Conservation (phyloP, 2,888 invertebrate genomes). For the Lamproptera curius region DNA sequence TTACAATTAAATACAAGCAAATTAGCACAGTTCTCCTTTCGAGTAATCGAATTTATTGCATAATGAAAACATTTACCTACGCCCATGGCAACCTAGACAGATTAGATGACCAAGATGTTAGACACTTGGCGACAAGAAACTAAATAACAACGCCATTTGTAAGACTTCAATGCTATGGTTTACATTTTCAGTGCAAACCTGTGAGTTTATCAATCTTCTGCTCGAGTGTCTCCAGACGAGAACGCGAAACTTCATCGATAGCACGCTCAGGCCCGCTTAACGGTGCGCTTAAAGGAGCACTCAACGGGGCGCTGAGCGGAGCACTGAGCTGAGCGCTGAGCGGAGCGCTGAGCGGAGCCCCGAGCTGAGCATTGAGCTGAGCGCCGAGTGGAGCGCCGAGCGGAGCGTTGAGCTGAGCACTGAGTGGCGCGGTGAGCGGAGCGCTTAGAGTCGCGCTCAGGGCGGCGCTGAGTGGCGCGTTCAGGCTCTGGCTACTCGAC, state of each 20-base stretch:
- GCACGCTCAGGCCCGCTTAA: neutral
- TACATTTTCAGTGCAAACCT: too few species aligned
- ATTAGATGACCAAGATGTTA: too few species aligned
- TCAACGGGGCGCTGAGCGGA: neutral
- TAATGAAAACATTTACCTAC: too few species aligned
- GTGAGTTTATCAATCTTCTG: constrained; percentile 58
- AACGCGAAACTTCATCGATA: constrained; percentile 28
- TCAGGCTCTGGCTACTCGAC: constrained; percentile 46
- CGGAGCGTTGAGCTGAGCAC: constrained; percentile 14
- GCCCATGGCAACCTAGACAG: too few species aligned
- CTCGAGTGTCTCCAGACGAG: constrained; percentile 45
- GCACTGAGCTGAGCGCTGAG: constrained; percentile 20
- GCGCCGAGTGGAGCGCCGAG: constrained; percentile 32
- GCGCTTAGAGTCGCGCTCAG: constrained; percentile 21
- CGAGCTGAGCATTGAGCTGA: constrained; percentile 18
- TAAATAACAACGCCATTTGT: too few species aligned
- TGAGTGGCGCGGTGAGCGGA: constrained; percentile 36
- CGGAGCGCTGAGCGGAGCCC: constrained; percentile 31
- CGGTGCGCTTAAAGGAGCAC: neutral
- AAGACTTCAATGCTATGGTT: too few species aligned
- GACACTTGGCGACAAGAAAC: too few species aligned
- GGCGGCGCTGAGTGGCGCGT: constrained; percentile 27
- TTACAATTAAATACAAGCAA: too few species aligned
- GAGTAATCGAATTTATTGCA: too few species aligned
- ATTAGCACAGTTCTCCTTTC: too few species aligned